Evolutionary conservation across 2,113 vertebrate species (phyloP).

Genomic region (Brachyhypopomus gauderio): DNA sequence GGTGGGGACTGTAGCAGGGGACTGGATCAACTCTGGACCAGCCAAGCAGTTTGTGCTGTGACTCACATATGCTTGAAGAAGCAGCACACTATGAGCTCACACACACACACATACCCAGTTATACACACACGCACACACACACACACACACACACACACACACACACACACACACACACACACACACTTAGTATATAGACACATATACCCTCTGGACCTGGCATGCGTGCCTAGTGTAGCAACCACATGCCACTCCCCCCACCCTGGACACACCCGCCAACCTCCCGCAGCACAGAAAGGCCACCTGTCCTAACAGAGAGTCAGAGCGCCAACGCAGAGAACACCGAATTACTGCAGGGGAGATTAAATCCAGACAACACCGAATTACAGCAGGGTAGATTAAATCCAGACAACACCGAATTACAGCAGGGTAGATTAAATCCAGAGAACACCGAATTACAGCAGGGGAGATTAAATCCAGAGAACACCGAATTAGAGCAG

Average conservation of each 20-base stretch:
- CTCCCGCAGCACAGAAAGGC: conserved; percentile 40
- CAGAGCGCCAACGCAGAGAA: background rate
- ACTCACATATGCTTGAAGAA: conserved; percentile 26
- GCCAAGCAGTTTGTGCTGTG: conserved; percentile 32
- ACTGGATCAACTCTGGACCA: conserved; percentile 34
- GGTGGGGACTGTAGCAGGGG: background rate
- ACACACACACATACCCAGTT: conserved; percentile 17
- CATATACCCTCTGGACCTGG: conserved; percentile 29
- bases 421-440: background rate
- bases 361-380: no score
- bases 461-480: background rate
- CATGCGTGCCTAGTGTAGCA: conserved; percentile 19
- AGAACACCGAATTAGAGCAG: no score
- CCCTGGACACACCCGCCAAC: conserved; percentile 37
- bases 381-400: no score
- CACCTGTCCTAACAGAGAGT: conserved; percentile 41
- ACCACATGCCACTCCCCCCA: conserved; percentile 45
- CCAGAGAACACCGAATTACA: background rate
- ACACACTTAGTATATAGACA: conserved; percentile 9
- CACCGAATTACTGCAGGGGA: no score
- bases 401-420: no score
- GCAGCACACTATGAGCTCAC: no score
- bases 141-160: conserved; percentile 21
- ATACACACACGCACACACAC: conserved; percentile 20
- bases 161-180: conserved; percentile 17